Evolutionary conservation across 2,113 vertebrate genomes (phyloP).

Genomic region (Petromus typicus): DNA sequence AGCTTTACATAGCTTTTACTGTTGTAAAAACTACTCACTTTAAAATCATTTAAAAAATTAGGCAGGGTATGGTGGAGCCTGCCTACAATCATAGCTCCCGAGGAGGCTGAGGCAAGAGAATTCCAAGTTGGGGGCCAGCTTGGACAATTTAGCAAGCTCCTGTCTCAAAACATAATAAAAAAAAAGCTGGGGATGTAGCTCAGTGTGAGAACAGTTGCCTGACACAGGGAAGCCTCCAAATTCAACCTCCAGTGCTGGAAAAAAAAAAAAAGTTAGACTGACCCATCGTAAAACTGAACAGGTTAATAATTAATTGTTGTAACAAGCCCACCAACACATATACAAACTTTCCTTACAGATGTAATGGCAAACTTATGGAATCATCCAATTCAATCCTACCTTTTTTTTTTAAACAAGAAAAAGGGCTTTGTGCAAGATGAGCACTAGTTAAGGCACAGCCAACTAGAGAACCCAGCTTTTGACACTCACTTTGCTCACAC

Average conservation of each 20-base stretch:
- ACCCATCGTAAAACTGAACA: slow-evolving; percentile 35
- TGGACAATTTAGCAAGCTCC: not conserved
- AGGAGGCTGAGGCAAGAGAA: not conserved
- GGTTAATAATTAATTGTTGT: not conserved
- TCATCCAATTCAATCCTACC: not conserved
- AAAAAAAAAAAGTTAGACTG: not conserved
- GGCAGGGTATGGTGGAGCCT: not conserved
- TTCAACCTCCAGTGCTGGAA: too few species aligned
- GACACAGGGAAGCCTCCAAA: not conserved
- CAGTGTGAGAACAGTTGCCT: not conserved
- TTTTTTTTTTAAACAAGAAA: not conserved
- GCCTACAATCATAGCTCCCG: not conserved
- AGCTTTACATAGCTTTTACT: not conserved
- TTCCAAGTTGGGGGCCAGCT: not conserved
- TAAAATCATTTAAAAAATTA: slow-evolving; percentile 14
- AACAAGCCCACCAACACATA: not conserved
- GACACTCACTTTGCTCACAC: not conserved
- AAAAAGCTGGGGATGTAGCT: not conserved
- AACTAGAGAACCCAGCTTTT: not conserved
- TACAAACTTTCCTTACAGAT: not conserved
- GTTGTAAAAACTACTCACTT: not conserved
- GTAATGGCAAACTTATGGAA: not conserved
- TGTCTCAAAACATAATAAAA: not conserved
- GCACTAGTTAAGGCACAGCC: not conserved
- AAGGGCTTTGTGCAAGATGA: not conserved